Evolutionary conservation across 2,797 vertebrate genomes (phyloP).

Genomic region (Vipera latastei): DNA sequence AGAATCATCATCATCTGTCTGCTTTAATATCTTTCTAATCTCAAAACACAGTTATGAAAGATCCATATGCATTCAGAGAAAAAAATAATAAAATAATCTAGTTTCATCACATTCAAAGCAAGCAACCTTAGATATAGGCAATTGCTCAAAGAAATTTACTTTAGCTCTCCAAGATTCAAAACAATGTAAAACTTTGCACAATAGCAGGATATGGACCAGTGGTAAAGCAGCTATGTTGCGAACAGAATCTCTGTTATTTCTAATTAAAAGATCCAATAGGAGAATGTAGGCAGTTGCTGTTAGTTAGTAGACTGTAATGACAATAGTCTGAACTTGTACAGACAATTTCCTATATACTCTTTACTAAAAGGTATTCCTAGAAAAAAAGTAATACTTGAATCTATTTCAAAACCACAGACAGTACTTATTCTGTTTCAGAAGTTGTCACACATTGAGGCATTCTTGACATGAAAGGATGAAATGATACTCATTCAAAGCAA

Average conservation of each 20-base stretch:
- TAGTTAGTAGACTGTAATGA: neutral
- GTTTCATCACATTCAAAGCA: neutral
- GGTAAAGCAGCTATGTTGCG: neutral
- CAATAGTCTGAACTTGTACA: neutral
- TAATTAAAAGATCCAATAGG: neutral
- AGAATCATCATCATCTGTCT: neutral
- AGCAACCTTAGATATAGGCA: neutral
- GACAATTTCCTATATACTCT: neutral
- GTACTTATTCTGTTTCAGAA: neutral
- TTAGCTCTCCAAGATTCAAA: neutral
- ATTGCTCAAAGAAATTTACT: neutral
- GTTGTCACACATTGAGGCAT: neutral
- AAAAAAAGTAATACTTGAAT: neutral
- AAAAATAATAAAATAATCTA: too few relatives aligned
- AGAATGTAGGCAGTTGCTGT: neutral
- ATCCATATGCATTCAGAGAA: neutral
- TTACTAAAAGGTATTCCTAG: neutral
- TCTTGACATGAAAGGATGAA: neutral
- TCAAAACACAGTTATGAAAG: neutral
- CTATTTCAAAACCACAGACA: neutral
- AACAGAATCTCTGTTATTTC: neutral
- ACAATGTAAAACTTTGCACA: neutral
- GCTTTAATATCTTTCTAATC: neutral
- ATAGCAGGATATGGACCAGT: neutral
- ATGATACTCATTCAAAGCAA: conserved; percentile 27